Percentiles rank a stretch among this genome's conserved stretches.
These are phyloP conservation scores for Phaonia tiefii DNA, from an alignment of 2,888 invertebrate genomes.

Conservation along the genomic window DNA sequence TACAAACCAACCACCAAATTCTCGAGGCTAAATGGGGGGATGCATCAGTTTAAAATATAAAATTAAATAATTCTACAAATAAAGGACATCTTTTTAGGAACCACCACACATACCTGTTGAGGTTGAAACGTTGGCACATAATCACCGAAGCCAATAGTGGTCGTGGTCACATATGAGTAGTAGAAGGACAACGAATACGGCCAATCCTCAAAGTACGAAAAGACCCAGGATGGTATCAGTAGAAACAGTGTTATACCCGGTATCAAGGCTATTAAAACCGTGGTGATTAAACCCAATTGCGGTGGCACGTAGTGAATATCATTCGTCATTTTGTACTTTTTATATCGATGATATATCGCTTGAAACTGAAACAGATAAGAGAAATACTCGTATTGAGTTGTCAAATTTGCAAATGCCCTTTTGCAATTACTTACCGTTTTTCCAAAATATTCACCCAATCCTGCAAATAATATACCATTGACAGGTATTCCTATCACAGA, in stretches of 20 bases:
- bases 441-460: constrained; percentile 92
- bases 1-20: constrained; percentile 84
- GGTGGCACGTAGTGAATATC: constrained; percentile 85
- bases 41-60: not conserved
- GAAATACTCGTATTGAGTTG: not conserved
- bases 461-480: constrained; percentile 85
- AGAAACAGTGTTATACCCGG: constrained; percentile 94
- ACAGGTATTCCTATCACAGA: constrained; percentile 87
- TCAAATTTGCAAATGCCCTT: not conserved
- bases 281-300: constrained; percentile 88
- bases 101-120: constrained; percentile 79
- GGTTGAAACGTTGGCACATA: constrained; percentile 86
- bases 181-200: constrained; percentile 91
- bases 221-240: constrained; percentile 91
- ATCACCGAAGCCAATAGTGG: constrained; percentile 96
- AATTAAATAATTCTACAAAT: not conserved
- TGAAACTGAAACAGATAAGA: constrained; percentile 83
- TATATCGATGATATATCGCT: constrained; percentile 90
- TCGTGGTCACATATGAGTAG: constrained; percentile 92
- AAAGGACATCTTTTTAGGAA: too few species aligned
- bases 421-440: constrained; percentile 83
- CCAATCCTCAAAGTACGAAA: constrained; percentile 93
- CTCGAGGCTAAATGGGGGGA: constrained; percentile 72
- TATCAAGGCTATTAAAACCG: constrained; percentile 91
- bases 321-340: constrained; percentile 84